Percentiles rank a stretch among this genome's conserved stretches.
Conservation (phyloP, 2,113 vertebrate genomes). For the Melanocharis versteri region DNA sequence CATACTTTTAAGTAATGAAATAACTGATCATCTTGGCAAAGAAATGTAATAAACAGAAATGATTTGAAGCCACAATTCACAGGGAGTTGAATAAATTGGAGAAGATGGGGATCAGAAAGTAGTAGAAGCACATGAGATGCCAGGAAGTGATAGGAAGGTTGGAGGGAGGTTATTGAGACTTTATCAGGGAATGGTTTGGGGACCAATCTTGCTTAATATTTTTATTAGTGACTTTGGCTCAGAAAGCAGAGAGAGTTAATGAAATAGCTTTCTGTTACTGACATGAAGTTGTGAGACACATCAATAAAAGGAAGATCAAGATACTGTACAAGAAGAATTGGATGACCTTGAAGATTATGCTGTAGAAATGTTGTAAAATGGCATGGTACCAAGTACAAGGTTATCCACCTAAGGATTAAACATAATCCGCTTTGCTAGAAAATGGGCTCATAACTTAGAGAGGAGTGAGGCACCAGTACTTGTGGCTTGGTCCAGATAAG, state of each 20-base stretch:
- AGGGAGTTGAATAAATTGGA: neutral
- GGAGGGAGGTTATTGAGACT: neutral
- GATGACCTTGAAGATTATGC: constrained; percentile 17
- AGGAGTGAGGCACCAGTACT: neutral
- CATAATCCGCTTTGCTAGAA: neutral
- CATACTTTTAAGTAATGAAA: neutral
- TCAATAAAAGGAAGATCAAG: neutral
- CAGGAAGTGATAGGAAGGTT: neutral
- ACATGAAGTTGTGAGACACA: neutral
- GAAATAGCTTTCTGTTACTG: neutral
- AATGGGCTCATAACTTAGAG: neutral
- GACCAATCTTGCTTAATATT: neutral
- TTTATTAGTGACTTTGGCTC: neutral
- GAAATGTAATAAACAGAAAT: neutral
- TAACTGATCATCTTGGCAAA: neutral
- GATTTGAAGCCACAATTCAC: neutral
- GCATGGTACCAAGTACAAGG: neutral
- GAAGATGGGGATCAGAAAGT: neutral
- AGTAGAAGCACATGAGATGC: neutral
- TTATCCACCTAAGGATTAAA: constrained; percentile 4
- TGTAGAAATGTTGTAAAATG: neutral
- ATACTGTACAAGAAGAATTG: neutral
- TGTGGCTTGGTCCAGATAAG: neutral
- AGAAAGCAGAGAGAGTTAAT: neutral
- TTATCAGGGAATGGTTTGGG: neutral